Evolutionary conservation across 1,140 invertebrate genomes (phyloP), one percentile per base, ranked within the genome.

Genomic region (Stenopsyche tienmushanensis): DNA sequence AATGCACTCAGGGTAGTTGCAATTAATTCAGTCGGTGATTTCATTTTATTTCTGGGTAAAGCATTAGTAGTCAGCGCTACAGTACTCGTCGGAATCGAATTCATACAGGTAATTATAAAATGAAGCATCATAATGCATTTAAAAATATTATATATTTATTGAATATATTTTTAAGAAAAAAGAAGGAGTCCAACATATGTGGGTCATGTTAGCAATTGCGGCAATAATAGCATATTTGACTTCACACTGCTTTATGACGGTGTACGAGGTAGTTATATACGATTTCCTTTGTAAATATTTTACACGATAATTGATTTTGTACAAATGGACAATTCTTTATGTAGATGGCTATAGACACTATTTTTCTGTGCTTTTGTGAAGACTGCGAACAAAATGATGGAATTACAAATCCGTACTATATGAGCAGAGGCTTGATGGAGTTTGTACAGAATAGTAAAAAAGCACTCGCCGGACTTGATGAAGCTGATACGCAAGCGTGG

Each of bases 341-440:
- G 10, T 73, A 92, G 90, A 93, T 92, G 89, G 83, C 89, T 0
- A 90, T 93, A 44, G 90, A 93, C 71, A 89, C 90, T 10, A 85
- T 93, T 70, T 88, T 93, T 72, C 73, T 94, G 13, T 93, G 91
- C 73, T 93, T 94, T 80, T 89, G 92, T 78, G 89, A 90, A 76
- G 89, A 91, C 71, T 88, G 84, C 72, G 81, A 85, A 47, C 77
- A 83, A 60, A 92, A 93, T 74, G 89, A 93, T 78, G 90, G 90
- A 1, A 80, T 86, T 10, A 82, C 77, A 5, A 81, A 81, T 64
- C 88, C 88, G 0, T 93, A 91, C 72, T 92, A 78, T 73, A 92
- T 92, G 88, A 88, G 86, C 67, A 83, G 81, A 71, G 85, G 84
- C 54, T 76, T 93, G 3, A 90, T 91, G 89, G 81, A 86, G 71